These are phyloP conservation scores for Pararge aegeria DNA, from an alignment of 1,140 invertebrate genomes.

Conservation along the genomic window DNA sequence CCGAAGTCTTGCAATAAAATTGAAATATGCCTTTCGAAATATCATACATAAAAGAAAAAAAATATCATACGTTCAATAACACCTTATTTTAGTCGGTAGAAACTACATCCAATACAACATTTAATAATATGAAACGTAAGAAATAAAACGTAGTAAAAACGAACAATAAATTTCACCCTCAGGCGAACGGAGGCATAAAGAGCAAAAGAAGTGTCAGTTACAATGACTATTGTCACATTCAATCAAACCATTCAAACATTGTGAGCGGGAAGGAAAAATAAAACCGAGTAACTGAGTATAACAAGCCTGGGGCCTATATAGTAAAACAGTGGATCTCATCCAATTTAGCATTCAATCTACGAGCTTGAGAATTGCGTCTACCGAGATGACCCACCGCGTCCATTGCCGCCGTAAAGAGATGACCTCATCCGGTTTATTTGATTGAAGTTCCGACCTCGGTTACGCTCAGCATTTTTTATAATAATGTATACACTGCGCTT, in stretches of 20 bases:
- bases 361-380: constrained; percentile 70
- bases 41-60: too few relatives aligned
- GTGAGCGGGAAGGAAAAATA: constrained; percentile 47
- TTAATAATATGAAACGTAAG: constrained; percentile 6
- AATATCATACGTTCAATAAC: too few relatives aligned
- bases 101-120: background rate
- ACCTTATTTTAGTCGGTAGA: too few relatives aligned
- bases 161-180: constrained; percentile 38
- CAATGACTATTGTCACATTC: constrained; percentile 70
- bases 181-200: constrained; percentile 18
- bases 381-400: constrained; percentile 73
- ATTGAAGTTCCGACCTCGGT: constrained; percentile 53
- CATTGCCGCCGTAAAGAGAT: constrained; percentile 66
- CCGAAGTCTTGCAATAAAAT: too few relatives aligned
- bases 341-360: constrained; percentile 78
- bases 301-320: constrained; percentile 56
- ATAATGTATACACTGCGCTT: constrained; percentile 15
- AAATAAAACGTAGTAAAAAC: constrained; percentile 20
- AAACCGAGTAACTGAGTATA: constrained; percentile 54
- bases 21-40: too few relatives aligned
- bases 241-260: constrained; percentile 64
- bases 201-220: constrained; percentile 31
- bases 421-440: constrained; percentile 74
- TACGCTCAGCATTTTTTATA: constrained; percentile 21
- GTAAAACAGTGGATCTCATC: constrained; percentile 71